These are phyloP conservation scores for Sycophila texana DNA, from an alignment of 2,888 invertebrate species.

Conservation along the genomic window DNA sequence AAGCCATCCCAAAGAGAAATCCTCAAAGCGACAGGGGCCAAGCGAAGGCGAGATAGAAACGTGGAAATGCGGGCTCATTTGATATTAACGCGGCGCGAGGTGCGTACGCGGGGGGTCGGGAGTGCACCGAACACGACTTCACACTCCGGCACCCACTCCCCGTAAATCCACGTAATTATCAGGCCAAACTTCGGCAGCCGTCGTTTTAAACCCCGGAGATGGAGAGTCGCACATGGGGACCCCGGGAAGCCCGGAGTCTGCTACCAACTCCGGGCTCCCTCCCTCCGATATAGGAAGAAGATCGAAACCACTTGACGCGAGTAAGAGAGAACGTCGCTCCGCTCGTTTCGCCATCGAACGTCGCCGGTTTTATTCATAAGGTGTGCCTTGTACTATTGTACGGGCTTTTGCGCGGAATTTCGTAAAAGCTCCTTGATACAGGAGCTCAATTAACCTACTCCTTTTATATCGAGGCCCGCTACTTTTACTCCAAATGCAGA, in stretches of 20 bases:
- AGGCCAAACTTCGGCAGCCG: slow-evolving; percentile 67
- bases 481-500: too few relatives aligned
- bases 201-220: slow-evolving; percentile 21
- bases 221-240: too few relatives aligned
- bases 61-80: slow-evolving; percentile 66
- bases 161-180: slow-evolving; percentile 74
- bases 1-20: too few relatives aligned
- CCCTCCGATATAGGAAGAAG: background rate
- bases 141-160: slow-evolving; percentile 71
- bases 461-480: too few relatives aligned
- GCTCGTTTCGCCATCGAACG: too few relatives aligned
- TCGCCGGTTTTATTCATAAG: too few relatives aligned
- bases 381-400: too few relatives aligned
- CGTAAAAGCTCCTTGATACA: too few relatives aligned
- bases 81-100: slow-evolving; percentile 70
- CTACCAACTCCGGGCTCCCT: background rate
- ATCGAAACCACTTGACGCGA: background rate
- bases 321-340: background rate
- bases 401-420: too few relatives aligned
- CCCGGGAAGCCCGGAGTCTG: background rate
- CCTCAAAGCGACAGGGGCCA: background rate
- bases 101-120: slow-evolving; percentile 68
- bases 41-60: background rate
- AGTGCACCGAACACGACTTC: slow-evolving; percentile 74
- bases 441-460: too few relatives aligned